These are phyloP conservation scores for Chrysolina haemoptera DNA, from an alignment of 2,888 invertebrate genomes.

Conservation along the genomic window DNA sequence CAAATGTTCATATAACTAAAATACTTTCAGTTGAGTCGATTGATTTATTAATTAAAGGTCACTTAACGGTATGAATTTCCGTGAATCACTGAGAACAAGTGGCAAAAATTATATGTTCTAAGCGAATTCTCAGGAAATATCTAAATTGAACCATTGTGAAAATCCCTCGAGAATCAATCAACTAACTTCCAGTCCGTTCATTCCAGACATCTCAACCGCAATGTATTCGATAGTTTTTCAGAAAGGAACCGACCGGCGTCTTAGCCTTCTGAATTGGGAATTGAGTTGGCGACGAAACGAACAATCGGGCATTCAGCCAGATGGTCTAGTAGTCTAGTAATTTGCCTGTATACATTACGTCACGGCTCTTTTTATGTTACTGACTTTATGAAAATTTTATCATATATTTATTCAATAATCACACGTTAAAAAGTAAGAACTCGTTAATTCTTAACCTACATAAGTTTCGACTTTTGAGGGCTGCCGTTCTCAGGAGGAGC, in stretches of 20 bases:
- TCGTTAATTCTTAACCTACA: too few relatives aligned
- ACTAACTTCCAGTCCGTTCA: neutral
- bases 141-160: too few relatives aligned
- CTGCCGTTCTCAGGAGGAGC: too few relatives aligned
- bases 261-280: slow-evolving; percentile 32
- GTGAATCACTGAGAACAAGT: too few relatives aligned
- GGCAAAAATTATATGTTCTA: too few relatives aligned
- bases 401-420: neutral
- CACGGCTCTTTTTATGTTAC: slow-evolving; percentile 26
- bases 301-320: slow-evolving; percentile 36
- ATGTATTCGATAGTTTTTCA: slow-evolving; percentile 26
- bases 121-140: too few relatives aligned
- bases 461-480: too few relatives aligned
- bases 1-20: too few relatives aligned
- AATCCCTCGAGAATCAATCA: neutral
- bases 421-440: too few relatives aligned
- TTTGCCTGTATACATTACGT: slow-evolving; percentile 28
- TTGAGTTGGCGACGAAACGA: slow-evolving; percentile 39
- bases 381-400: neutral
- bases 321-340: slow-evolving; percentile 32
- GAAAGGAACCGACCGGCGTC: slow-evolving; percentile 28
- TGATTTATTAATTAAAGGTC: too few relatives aligned
- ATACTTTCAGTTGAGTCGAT: too few relatives aligned
- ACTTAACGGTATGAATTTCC: too few relatives aligned
- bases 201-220: neutral